Evolutionary conservation across 2,797 vertebrate species (phyloP).

Genomic region (Sebastes glaucus): DNA sequence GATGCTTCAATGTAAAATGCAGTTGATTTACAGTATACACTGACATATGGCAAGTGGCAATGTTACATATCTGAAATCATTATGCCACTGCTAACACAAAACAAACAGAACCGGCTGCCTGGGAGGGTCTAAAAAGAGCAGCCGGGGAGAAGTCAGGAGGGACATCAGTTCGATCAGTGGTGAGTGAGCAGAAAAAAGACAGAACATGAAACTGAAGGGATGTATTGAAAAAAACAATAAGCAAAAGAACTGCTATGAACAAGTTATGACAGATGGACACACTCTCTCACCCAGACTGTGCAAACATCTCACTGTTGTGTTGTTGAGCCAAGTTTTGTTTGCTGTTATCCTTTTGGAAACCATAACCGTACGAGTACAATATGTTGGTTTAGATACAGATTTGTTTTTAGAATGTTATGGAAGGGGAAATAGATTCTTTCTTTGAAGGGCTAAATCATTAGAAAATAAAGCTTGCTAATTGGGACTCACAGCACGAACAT

Average conservation of each 20-base stretch:
- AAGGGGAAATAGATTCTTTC: background rate
- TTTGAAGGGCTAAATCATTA: background rate
- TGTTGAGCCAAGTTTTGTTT: constrained; percentile 30
- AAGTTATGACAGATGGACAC: constrained; percentile 62
- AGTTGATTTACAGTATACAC: constrained; percentile 1
- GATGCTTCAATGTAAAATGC: background rate
- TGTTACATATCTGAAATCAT: constrained; percentile 30
- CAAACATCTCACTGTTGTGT: constrained; percentile 38
- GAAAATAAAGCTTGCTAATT: constrained; percentile 13
- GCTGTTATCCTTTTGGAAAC: constrained; percentile 26
- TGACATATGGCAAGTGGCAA: constrained; percentile 6
- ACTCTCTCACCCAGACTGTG: constrained; percentile 34
- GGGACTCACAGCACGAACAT: background rate
- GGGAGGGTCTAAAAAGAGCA: constrained; percentile 39
- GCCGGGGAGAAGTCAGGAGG: constrained; percentile 48
- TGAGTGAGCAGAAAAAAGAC: constrained; percentile 40
- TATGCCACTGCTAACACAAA: constrained; percentile 15
- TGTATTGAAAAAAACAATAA: constrained; percentile 67
- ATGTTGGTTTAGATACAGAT: constrained; percentile 6
- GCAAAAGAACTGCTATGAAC: constrained; percentile 56
- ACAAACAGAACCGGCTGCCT: constrained; percentile 19
- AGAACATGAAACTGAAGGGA: constrained; percentile 59
- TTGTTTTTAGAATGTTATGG: background rate
- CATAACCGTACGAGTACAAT: constrained; percentile 14
- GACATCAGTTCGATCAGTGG: constrained; percentile 48